Percentiles rank a stretch among this genome's conserved stretches.
Conservation (phyloP, 1,140 invertebrate species). For the Monomorium pharaonis region DNA sequence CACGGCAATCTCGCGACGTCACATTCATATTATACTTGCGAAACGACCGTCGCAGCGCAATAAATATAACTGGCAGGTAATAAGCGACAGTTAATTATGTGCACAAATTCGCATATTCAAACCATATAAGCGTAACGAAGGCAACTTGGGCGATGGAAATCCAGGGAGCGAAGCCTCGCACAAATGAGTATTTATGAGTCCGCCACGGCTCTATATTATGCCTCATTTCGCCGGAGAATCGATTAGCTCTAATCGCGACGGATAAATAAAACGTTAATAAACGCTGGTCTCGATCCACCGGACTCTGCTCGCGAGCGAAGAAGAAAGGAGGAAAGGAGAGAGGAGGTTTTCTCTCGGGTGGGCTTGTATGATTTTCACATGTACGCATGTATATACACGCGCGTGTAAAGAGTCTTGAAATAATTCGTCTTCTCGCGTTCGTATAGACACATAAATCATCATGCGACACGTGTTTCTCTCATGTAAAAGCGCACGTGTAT, state of each 20-base stretch:
- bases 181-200: slow-evolving; percentile 83
- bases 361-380: background rate
- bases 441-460: slow-evolving; percentile 14
- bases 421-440: slow-evolving; percentile 42
- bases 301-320: slow-evolving; percentile 19
- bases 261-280: slow-evolving; percentile 78
- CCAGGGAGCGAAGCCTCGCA: slow-evolving; percentile 50
- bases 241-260: slow-evolving; percentile 79
- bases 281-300: slow-evolving; percentile 40
- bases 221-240: slow-evolving; percentile 75
- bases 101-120: slow-evolving; percentile 64
- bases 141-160: slow-evolving; percentile 72
- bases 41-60: slow-evolving; percentile 11
- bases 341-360: slow-evolving; percentile 20
- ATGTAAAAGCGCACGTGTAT: slow-evolving; percentile 54
- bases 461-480: slow-evolving; percentile 54
- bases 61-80: slow-evolving; percentile 63
- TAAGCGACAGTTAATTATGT: slow-evolving; percentile 65
- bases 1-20: background rate
- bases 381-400: background rate
- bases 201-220: slow-evolving; percentile 77
- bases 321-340: slow-evolving; percentile 5
- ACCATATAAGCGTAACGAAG: slow-evolving; percentile 76
- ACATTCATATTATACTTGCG: slow-evolving; percentile 13
- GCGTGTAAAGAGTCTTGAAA: slow-evolving; percentile 1